Evolutionary conservation across 1,140 invertebrate genomes (phyloP).

Genomic region (Papilio polyxenes): DNA sequence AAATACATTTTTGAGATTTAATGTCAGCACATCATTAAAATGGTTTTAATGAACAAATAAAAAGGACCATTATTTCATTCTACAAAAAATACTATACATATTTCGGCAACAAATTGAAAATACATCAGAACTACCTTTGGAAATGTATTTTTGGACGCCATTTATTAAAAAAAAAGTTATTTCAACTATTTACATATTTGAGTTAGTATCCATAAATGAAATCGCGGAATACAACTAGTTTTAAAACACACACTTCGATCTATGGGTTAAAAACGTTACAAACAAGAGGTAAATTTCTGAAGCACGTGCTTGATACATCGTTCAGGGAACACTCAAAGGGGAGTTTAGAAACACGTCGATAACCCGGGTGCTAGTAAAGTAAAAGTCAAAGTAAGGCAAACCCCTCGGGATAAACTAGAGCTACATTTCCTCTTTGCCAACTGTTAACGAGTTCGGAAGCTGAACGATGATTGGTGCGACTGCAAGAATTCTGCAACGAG

Average conservation of each 20-base stretch:
- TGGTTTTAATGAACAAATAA: neutral
- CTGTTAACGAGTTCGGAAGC: constrained; percentile 26
- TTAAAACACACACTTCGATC: no score
- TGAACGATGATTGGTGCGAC: constrained; percentile 16
- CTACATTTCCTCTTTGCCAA: constrained; percentile 28
- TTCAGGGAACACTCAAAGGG: constrained; percentile 13
- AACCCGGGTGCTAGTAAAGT: constrained; percentile 24
- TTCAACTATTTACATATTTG: no score
- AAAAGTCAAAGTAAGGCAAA: constrained; percentile 6
- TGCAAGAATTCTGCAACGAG: constrained; percentile 3
- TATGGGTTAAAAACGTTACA: neutral
- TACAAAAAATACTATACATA: neutral
- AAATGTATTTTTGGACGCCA: no score
- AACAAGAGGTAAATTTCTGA: neutral
- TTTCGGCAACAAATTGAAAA: neutral
- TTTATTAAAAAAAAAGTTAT: no score
- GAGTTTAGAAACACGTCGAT: constrained; percentile 28
- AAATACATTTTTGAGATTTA: constrained; percentile 5
- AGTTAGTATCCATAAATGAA: no score
- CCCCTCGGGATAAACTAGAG: constrained; percentile 16
- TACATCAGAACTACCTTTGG: no score
- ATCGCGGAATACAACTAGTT: no score
- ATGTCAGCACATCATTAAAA: neutral
- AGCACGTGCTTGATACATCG: neutral
- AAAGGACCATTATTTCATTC: neutral